Evolutionary conservation across 1,140 invertebrate genomes (phyloP), one percentile per base, ranked within the genome.

Genomic region (Halesus radiatus): DNA sequence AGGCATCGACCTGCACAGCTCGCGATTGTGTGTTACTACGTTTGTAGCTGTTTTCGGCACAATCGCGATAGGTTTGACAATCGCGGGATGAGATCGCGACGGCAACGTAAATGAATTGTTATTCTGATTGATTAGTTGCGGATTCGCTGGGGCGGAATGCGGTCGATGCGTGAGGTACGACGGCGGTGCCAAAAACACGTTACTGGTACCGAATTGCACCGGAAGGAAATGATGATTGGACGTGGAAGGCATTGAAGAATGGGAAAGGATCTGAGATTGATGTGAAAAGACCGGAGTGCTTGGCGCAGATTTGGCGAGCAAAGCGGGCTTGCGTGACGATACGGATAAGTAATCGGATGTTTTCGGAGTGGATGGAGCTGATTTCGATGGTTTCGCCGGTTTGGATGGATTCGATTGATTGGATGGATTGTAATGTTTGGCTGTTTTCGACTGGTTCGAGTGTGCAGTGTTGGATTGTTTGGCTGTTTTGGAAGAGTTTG

Each of bases 131-230:
- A 45, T 29, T n/a, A 23, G 45, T 23, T 50, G 68, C 37, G 68
- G 32, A 29, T 54, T 74, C 4, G 53, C 50, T 10, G 72, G 53
- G 1, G 72, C 50, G 15, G 72, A 74, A 58, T 74, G 72, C n/a
- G 72, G 53, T 4, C 53, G 50, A 74, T 54, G 53, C 10, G 37
- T 13, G 37, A 45, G 37, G 3, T n/a, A 15, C 7, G 45, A 52
- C 3, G 62, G n/a, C 37, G 68, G 45, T 20, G 32, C 32, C n/a
- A 45, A 20, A 16, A n/a, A 66, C 7, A 29, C 10, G n/a, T 22
- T 60, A 60, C 7, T 60, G 3, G 20, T 2, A 2, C 62, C 62
- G 16, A 66, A 22, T n/a, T 66, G 16, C 1, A 60, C n/a, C 18
- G 56, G 56, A 60, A 23, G 22, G 2, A 60, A 60, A 6, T 60